Conservation (phyloP, 2,888 invertebrate genomes). For the Phaedon cochleariae region DNA sequence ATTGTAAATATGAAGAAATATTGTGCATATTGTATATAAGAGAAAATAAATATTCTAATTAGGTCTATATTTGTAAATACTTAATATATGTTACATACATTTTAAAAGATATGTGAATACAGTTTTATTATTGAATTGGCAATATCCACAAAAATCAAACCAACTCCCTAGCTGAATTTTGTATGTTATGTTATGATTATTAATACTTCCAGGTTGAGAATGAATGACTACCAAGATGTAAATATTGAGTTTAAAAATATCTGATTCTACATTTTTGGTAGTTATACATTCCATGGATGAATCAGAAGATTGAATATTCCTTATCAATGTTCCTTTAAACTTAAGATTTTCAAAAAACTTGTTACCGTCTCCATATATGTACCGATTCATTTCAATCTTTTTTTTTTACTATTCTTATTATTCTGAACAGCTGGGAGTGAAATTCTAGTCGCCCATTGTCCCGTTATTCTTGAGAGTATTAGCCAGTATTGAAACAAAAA, state of each 20-base stretch:
- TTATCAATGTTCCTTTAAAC: constrained; percentile 10
- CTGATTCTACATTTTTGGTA: no score
- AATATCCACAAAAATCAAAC: constrained; percentile 55
- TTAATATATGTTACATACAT: constrained; percentile 56
- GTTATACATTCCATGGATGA: neutral
- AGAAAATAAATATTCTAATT: constrained; percentile 57
- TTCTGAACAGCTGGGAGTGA: constrained; percentile 52
- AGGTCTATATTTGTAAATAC: constrained; percentile 56
- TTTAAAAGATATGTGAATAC: constrained; percentile 60
- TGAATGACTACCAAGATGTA: no score
- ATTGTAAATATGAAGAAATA: constrained; percentile 39
- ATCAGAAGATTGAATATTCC: constrained; percentile 18
- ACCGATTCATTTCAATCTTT: neutral
- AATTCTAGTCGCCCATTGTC: constrained; percentile 60
- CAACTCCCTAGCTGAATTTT: constrained; percentile 48
- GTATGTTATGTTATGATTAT: neutral
- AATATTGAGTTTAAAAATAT: no score
- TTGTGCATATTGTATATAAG: constrained; percentile 61
- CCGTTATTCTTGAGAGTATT: constrained; percentile 57
- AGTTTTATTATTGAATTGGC: constrained; percentile 54
- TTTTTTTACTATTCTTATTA: constrained; percentile 10
- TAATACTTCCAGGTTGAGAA: no score
- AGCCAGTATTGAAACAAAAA: constrained; percentile 58
- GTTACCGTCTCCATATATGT: constrained; percentile 19
- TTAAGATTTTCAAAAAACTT: constrained; percentile 15